These are phyloP conservation scores for Cyphomyrus plagiostoma DNA, from an alignment of 2,113 vertebrate species.

Conservation along the genomic window DNA sequence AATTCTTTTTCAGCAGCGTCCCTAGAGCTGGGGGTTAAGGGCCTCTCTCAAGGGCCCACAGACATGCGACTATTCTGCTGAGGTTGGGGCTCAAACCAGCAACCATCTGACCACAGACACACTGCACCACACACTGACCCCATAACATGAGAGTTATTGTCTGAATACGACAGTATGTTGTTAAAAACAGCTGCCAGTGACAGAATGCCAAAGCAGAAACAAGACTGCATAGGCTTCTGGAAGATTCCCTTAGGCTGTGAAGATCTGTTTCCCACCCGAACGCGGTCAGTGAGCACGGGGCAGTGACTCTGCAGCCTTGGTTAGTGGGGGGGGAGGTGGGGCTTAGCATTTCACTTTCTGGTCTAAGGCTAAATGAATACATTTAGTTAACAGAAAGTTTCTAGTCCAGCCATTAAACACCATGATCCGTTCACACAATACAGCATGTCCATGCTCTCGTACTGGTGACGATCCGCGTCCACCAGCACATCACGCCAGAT, in stretches of 20 bases:
- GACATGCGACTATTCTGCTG: neutral
- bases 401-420: neutral
- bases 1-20: neutral
- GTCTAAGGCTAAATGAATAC: neutral
- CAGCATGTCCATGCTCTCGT: constrained; percentile 66
- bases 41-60: neutral
- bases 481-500: constrained; percentile 59
- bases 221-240: neutral
- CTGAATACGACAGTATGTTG: neutral
- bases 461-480: constrained; percentile 75
- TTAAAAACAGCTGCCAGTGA: neutral
- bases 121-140: neutral
- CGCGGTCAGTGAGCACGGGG: neutral
- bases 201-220: neutral
- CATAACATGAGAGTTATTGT: neutral
- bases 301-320: neutral
- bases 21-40: neutral
- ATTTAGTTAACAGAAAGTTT: neutral
- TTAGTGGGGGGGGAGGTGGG: neutral
- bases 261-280: neutral
- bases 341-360: neutral
- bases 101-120: neutral
- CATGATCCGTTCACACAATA: constrained; percentile 30
- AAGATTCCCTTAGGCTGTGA: neutral
- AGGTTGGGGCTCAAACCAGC: neutral